These are phyloP conservation scores for Leuciscus idus DNA, from an alignment of 2,113 vertebrate species.

Conservation along the genomic window DNA sequence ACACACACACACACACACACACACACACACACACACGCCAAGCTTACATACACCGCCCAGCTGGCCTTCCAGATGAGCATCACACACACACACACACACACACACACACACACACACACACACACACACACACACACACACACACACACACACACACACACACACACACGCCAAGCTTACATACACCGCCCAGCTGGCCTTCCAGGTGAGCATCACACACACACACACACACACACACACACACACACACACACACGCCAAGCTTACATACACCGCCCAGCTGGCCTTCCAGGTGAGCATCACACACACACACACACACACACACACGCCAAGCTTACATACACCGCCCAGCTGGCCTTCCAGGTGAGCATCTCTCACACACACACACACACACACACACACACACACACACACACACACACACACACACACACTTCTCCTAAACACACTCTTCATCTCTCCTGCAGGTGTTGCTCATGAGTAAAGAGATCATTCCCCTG, in stretches of 20 bases:
- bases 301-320: constrained; percentile 77
- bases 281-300: constrained; percentile 90
- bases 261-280: constrained; percentile 89
- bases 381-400: too few species aligned
- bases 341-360: background rate
- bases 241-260: too few species aligned
- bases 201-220: constrained; percentile 82
- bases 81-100: too few species aligned
- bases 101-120: too few species aligned
- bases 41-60: background rate
- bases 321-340: too few species aligned
- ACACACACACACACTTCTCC: constrained; percentile 8
- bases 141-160: constrained; percentile 77
- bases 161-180: constrained; percentile 78
- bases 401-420: too few species aligned
- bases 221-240: constrained; percentile 69
- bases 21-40: too few species aligned
- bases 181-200: constrained; percentile 88
- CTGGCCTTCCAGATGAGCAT: background rate
- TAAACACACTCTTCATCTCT: constrained; percentile 1
- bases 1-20: too few species aligned
- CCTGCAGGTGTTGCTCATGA: constrained; percentile 87
- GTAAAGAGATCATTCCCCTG: constrained; percentile 79
- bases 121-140: too few species aligned
- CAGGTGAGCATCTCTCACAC: too few species aligned